Conservation (phyloP, 2,113 vertebrate species). For the Psilopsiagon aurifrons region DNA sequence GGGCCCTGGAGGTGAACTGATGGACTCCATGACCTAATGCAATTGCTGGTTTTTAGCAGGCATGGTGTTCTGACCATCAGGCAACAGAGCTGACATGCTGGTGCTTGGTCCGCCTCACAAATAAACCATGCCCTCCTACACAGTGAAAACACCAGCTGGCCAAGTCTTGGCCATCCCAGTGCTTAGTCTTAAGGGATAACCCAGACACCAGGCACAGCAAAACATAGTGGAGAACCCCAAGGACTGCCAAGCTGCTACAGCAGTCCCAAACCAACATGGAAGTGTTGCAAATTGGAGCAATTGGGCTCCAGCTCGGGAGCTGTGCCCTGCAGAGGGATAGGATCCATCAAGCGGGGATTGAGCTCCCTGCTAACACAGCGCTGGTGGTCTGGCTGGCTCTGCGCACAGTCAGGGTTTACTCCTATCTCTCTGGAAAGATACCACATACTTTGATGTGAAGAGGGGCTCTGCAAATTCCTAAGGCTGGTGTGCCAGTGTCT, state of each 20-base stretch:
- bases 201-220: not conserved
- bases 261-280: not conserved
- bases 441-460: not conserved
- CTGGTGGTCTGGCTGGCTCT: not conserved
- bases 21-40: not conserved
- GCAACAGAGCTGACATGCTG: not conserved
- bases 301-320: not conserved
- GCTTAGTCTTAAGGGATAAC: not conserved
- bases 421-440: not conserved
- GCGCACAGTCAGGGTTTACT: not conserved
- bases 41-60: not conserved
- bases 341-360: not conserved
- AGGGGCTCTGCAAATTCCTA: not conserved
- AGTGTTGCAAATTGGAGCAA: not conserved
- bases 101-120: not conserved
- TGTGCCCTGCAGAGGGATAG: not conserved
- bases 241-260: not conserved
- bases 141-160: conserved; percentile 25
- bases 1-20: not conserved
- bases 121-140: conserved; percentile 13
- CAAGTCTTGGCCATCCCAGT: not conserved
- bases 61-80: not conserved
- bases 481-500: not conserved
- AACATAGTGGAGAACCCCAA: not conserved
- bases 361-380: not conserved